phyloP scores from a whole-genome alignment of 2,888 invertebrate genomes.

The Yponomeuta cagnagella region DNA sequence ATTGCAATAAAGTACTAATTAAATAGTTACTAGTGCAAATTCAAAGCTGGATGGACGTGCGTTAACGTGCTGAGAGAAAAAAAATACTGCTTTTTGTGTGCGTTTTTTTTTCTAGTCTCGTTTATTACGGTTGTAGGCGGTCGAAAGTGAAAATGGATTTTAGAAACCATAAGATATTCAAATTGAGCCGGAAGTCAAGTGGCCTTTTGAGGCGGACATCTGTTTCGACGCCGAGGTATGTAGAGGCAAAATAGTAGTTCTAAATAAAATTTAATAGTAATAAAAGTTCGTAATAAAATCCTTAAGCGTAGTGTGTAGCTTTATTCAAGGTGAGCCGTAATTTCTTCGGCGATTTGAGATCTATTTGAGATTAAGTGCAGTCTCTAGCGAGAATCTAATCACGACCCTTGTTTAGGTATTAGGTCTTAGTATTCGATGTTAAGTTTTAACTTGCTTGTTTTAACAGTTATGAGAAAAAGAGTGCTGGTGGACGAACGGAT shows the following conservation, averaged over 20 bases:
- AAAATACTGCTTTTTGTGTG: slow-evolving; percentile 13
- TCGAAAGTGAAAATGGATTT: slow-evolving; percentile 55
- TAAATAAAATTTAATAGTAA: no score
- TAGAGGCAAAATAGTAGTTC: background rate
- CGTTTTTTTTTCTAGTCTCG: slow-evolving; percentile 23
- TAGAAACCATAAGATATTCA: slow-evolving; percentile 50
- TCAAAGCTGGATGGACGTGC: slow-evolving; percentile 58
- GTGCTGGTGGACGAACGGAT: no score
- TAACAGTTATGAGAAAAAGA: no score
- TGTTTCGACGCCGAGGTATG: slow-evolving; percentile 62
- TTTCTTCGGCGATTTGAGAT: no score
- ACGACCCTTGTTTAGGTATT: no score
- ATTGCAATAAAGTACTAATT: slow-evolving; percentile 66
- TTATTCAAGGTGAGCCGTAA: no score
- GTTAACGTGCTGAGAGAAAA: slow-evolving; percentile 20
- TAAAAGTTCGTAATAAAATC: background rate
- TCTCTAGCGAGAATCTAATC: no score
- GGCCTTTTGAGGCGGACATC: slow-evolving; percentile 49
- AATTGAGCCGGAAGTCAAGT: slow-evolving; percentile 45
- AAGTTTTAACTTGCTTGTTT: no score
- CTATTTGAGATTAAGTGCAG: no score
- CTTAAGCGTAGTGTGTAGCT: background rate
- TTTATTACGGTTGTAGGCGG: slow-evolving; percentile 3
- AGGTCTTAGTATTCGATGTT: no score
- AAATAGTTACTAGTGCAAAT: slow-evolving; percentile 46